phyloP scores from a whole-genome alignment of 2,797 vertebrate species.

The Gymnoscopelus braueri region DNA sequence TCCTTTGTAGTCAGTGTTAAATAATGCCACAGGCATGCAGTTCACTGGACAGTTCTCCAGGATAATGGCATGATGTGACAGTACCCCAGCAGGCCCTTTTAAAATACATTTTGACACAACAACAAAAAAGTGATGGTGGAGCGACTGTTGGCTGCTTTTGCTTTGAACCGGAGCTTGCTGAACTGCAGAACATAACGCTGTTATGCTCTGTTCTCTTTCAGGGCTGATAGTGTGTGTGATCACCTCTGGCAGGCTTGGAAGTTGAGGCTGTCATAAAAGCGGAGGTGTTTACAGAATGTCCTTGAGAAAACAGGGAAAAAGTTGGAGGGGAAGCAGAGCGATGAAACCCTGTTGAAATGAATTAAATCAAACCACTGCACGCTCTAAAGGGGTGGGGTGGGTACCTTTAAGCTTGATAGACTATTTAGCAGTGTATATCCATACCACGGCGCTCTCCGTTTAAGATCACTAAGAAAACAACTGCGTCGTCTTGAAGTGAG shows the following conservation, averaged over 20 bases:
- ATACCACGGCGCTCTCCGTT: too few species aligned
- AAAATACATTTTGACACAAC: constrained; percentile 13
- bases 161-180: constrained; percentile 1
- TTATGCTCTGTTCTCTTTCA: constrained; percentile 14
- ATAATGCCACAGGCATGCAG: background rate
- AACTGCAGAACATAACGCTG: too few species aligned
- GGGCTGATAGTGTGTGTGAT: constrained; percentile 10
- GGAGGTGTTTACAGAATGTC: constrained; percentile 24
- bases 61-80: constrained; percentile 18
- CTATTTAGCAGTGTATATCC: too few species aligned
- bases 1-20: background rate
- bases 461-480: too few species aligned
- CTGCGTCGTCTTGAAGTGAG: constrained; percentile 17
- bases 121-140: too few species aligned
- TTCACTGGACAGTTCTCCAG: constrained; percentile 7
- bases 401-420: too few species aligned
- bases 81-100: background rate
- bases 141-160: too few species aligned
- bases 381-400: too few species aligned
- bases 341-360: too few species aligned
- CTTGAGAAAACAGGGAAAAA: constrained; percentile 10
- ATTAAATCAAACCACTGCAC: too few species aligned
- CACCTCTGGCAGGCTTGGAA: constrained; percentile 26
- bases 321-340: constrained; percentile 22
- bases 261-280: constrained; percentile 40